Evolutionary conservation across 2,888 invertebrate species (phyloP), one percentile per base, ranked within the genome.

Genomic region (Lacanobia oleracea): DNA sequence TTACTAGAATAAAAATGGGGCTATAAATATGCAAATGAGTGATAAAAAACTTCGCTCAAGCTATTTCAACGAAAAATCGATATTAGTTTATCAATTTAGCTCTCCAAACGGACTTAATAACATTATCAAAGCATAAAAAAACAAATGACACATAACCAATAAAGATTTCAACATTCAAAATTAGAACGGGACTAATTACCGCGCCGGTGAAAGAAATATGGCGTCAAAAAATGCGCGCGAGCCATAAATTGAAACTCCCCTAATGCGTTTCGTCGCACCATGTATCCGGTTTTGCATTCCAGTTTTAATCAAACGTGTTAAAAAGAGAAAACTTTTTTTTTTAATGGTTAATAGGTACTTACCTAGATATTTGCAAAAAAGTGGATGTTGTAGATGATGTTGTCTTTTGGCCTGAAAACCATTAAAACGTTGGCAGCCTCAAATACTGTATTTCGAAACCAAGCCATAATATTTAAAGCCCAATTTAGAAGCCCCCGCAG

Each of bases 161-260:
- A 79, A 85, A 83, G 65, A 71, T 74, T 76, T 76, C 79, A 75
- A 81, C 73, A 71, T 83, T 81, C 70, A 72, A 81, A 79, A 74
- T 79, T 81, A 72, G 82, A 84, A 78, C 84, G 59, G 27, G 61
- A 70, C 86, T 85, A 83, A 84, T 85, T 85, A 85, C 73, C 69
- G 60, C 72, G 74, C 75, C 37, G 23, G 54, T 75, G 82, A 82
- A 75, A 86, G 84, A 86, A 86, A 84, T 85, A 85, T 85, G 67
- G 80, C 80, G 79, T 21, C 67, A 82, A 86, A 84, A 81, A 79
- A 79, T 67, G 82, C 73, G 57, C 65, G 67, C 21, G 54, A 23
- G 77, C 66, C 64, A 84, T 86, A 86, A 86, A 85, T 83, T 74
- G 59, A 14, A 70, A 63, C 72, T 67, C 70, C 40, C 64, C 57